These are phyloP conservation scores for Coregonus clupeaformis DNA, from an alignment of 2,113 vertebrate genomes.

Conservation along the genomic window DNA sequence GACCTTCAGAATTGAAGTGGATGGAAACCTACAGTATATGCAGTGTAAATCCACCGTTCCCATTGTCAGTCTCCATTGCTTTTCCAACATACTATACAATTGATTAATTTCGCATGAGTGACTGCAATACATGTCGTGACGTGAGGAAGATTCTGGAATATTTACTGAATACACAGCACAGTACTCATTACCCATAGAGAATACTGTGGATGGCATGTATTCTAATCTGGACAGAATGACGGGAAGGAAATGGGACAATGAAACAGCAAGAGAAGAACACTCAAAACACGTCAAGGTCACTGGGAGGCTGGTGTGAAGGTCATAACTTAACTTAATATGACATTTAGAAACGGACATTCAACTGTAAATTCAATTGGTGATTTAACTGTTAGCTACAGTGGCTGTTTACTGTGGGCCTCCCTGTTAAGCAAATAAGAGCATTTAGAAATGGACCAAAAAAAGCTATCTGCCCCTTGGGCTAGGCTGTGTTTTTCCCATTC, in stretches of 20 bases:
- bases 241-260: background rate
- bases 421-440: slow-evolving; percentile 1
- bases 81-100: background rate
- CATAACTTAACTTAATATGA: background rate
- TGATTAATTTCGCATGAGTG: background rate
- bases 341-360: background rate
- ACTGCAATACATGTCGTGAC: background rate
- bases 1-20: background rate
- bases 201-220: background rate
- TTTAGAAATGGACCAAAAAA: slow-evolving; percentile 11
- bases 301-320: background rate
- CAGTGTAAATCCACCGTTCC: too few relatives aligned
- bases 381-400: background rate
- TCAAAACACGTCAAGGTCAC: background rate
- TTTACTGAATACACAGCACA: background rate
- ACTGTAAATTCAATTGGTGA: background rate
- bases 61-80: background rate
- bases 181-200: background rate
- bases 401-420: background rate
- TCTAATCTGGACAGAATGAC: background rate
- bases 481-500: too few relatives aligned
- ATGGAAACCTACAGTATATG: too few relatives aligned
- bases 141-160: background rate
- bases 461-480: too few relatives aligned
- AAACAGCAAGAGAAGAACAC: background rate